These are phyloP conservation scores for Gadopsis marmoratus DNA, from an alignment of 2,797 vertebrate species.

Conservation along the genomic window DNA sequence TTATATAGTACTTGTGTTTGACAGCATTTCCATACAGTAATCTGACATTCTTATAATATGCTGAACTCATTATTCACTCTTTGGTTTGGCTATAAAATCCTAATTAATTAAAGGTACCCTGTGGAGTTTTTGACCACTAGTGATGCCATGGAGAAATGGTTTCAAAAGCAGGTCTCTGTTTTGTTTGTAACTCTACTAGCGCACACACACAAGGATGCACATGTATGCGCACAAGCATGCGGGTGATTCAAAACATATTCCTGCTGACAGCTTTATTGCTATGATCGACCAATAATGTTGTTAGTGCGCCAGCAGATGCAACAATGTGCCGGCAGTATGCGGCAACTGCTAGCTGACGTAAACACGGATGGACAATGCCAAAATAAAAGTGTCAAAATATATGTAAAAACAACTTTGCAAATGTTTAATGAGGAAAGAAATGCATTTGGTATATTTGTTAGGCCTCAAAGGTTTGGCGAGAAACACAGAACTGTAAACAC, in stretches of 20 bases:
- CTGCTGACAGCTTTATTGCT: background rate
- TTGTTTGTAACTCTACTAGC: background rate
- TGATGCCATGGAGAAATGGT: background rate
- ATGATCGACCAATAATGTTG: background rate
- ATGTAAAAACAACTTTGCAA: background rate
- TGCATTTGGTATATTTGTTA: background rate
- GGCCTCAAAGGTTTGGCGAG: background rate
- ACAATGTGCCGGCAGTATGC: background rate
- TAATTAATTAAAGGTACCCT: background rate
- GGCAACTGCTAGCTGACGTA: background rate
- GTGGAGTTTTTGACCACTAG: background rate
- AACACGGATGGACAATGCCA: background rate
- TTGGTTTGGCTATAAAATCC: slow-evolving; percentile 1
- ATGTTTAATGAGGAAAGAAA: background rate
- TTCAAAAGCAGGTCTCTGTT: background rate
- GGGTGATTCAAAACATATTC: background rate
- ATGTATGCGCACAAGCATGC: background rate
- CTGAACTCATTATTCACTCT: background rate
- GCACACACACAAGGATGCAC: background rate
- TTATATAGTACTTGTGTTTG: background rate
- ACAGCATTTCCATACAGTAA: slow-evolving; percentile 2
- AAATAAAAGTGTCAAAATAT: background rate
- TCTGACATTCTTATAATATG: background rate
- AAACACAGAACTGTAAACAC: background rate
- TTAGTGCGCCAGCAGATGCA: background rate